Conservation (phyloP, 2,113 vertebrate species). For the Myiozetetes cayanensis region DNA sequence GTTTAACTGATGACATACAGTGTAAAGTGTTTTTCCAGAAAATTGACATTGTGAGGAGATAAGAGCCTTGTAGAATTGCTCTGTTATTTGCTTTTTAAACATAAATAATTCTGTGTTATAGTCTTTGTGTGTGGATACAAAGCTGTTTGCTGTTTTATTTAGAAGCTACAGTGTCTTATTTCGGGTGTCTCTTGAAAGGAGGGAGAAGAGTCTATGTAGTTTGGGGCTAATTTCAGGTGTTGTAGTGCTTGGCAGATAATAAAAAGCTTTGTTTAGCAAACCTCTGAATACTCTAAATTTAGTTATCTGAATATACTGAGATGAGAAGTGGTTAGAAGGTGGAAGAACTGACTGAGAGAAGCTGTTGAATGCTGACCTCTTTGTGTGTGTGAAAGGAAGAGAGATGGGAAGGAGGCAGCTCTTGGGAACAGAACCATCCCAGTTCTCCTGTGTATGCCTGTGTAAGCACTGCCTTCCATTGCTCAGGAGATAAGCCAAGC, state of each 20-base stretch:
- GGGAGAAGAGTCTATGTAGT: neutral
- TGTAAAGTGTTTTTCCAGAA: neutral
- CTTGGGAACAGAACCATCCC: neutral
- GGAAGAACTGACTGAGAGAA: neutral
- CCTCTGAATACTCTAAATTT: neutral
- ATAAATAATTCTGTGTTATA: neutral
- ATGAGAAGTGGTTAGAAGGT: neutral
- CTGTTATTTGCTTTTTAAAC: neutral
- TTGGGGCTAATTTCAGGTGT: neutral
- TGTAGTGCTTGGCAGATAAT: neutral
- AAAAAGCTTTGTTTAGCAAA: neutral
- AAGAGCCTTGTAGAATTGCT: neutral
- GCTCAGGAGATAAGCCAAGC: neutral
- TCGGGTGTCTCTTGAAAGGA: neutral
- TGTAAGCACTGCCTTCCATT: neutral
- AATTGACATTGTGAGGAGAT: neutral
- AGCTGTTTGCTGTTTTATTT: neutral
- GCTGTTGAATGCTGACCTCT: neutral
- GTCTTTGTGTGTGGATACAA: neutral
- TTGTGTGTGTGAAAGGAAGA: neutral
- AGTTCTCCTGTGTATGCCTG: neutral
- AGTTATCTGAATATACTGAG: neutral
- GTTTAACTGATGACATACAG: neutral
- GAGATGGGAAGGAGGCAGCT: neutral
- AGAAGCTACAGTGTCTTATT: neutral